These are phyloP conservation scores for Dicrostonyx torquatus DNA, from an alignment of 2,797 vertebrate genomes.

Conservation along the genomic window DNA sequence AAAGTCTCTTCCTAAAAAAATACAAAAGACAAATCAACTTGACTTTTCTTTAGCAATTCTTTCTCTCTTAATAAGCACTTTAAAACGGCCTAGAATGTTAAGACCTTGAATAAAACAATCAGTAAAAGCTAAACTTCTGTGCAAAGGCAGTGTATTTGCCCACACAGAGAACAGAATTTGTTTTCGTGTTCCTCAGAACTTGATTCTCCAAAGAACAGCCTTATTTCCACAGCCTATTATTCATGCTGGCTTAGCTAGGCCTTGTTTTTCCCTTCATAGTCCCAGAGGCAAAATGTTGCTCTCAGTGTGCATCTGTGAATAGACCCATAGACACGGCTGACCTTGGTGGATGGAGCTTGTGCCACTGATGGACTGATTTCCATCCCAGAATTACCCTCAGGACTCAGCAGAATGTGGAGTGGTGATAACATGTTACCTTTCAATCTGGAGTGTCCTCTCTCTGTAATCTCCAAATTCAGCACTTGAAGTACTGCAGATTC, in stretches of 20 bases:
- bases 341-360: neutral
- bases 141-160: neutral
- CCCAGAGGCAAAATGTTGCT: constrained; percentile 41
- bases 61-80: neutral
- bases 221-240: constrained; percentile 29
- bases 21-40: neutral
- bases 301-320: constrained; percentile 8
- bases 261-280: constrained; percentile 26
- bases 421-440: constrained; percentile 15
- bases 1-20: neutral
- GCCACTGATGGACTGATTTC: neutral
- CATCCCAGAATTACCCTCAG: neutral
- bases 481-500: neutral
- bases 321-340: constrained; percentile 15
- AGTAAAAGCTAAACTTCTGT: neutral
- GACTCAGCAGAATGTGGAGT: constrained; percentile 36
- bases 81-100: neutral
- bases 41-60: neutral
- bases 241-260: neutral
- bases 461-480: constrained; percentile 42
- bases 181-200: constrained; percentile 50
- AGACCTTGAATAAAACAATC: constrained; percentile 41
- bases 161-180: neutral
- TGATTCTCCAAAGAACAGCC: constrained; percentile 48
- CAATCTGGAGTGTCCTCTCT: neutral